Conservation (phyloP, 2,888 invertebrate genomes). For the Conus canariensis region DNA sequence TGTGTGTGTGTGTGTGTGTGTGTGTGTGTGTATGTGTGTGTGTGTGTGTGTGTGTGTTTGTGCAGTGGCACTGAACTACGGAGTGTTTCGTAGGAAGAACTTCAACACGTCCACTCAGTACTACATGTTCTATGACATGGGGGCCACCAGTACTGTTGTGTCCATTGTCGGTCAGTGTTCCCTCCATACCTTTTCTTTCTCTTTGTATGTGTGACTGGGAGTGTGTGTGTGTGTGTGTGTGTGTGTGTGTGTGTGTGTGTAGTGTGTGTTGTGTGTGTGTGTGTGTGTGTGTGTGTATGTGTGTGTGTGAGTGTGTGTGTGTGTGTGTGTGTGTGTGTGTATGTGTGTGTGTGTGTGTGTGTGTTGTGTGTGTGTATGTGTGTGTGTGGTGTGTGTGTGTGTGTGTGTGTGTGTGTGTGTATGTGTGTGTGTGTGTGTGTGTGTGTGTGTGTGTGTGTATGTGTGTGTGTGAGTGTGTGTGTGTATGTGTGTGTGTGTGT, state of each 20-base stretch:
- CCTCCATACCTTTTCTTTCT: too few species aligned
- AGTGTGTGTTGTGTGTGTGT: background rate
- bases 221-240: too few species aligned
- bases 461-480: background rate
- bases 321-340: background rate
- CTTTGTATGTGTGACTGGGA: too few species aligned
- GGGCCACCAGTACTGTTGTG: constrained; percentile 94
- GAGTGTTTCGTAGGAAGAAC: constrained; percentile 94
- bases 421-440: background rate
- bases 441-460: background rate
- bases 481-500: background rate
- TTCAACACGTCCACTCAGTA: constrained; percentile 94
- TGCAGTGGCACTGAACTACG: constrained; percentile 95
- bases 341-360: background rate
- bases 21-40: background rate
- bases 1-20: background rate
- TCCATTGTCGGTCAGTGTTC: constrained; percentile 86
- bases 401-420: background rate
- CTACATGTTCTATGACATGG: constrained; percentile 98
- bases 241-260: background rate
- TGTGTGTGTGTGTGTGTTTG: background rate
- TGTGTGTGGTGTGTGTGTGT: background rate
- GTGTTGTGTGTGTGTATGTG: too few species aligned
- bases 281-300: background rate
- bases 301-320: background rate